Evolutionary conservation across 2,888 invertebrate genomes (phyloP), one percentile per base, ranked within the genome.

Genomic region (Xiphydria camelus): DNA sequence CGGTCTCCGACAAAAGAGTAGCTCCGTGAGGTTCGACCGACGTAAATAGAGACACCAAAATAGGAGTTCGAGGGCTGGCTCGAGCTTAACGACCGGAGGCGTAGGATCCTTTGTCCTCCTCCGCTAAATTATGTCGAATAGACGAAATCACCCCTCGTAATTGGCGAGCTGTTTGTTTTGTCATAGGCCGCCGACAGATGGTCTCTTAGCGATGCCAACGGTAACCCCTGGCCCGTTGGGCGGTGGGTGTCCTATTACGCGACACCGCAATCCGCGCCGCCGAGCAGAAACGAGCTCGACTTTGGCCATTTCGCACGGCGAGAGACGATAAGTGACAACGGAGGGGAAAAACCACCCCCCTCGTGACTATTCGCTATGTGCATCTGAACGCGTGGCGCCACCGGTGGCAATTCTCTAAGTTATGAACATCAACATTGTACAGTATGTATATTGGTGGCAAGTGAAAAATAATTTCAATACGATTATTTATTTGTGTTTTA

Each of bases 111-210:
- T 62, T 66, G 65, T 63, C 61, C 61, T 49, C 41, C 43, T 34
- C 46, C 57, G 57, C 62, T 54, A 59, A 66, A 66, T 64, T 64
- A 66, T 61, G 64, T 64, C 59, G 59, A 61, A 49, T 58, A 50
- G 62, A 43, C 62, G 52, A 61, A 62, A 68, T 66, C 62, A 61
- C 58, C 57, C 51, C 33, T 35, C 47, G 57, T 68, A 71, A 71
- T 71, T 68, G 67, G 67, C 65, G 58, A 65, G 68, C 63, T 70
- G 70, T 70, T 70, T 70, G 70, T 70, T 71, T 68, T 68, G 64
- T 67, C 68, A 59, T 62, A 55, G 53, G 51, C 60, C 53, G 61
- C 58, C 63, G 61, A 64, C 68, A 64, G 68, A 66, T 66, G 64
- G 62, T 50, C 50, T n/a, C n/a, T n/a, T n/a, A n/a, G n/a, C n/a